Percentiles rank a stretch among this genome's conserved stretches.
phyloP scores from a whole-genome alignment of 2,888 invertebrate species.

The Melipona beecheii region DNA sequence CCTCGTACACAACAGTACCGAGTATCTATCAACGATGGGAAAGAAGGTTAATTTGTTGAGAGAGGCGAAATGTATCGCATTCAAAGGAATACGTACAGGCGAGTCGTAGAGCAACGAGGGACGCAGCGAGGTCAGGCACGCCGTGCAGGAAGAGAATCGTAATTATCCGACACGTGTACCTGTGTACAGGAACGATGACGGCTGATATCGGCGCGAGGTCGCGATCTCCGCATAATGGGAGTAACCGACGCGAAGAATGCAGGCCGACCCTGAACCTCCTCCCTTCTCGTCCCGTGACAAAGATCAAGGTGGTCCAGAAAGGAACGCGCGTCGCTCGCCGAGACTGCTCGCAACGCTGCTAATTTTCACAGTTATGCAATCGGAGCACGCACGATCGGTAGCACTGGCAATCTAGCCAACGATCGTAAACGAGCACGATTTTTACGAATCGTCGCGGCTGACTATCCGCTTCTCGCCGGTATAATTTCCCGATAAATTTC shows the following conservation, averaged over 20 bases:
- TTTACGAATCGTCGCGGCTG: neutral
- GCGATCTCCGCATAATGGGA: slow-evolving; percentile 70
- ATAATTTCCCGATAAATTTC: neutral
- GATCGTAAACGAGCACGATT: slow-evolving; percentile 5
- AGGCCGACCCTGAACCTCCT: slow-evolving; percentile 72
- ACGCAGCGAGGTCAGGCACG: slow-evolving; percentile 48
- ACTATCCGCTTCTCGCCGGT: neutral
- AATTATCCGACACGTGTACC: slow-evolving; percentile 62
- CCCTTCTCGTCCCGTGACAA: slow-evolving; percentile 60
- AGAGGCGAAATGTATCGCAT: neutral
- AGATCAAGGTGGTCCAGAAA: slow-evolving; percentile 73
- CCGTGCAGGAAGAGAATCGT: slow-evolving; percentile 61
- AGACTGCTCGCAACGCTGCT: slow-evolving; percentile 49
- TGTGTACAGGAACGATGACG: slow-evolving; percentile 58
- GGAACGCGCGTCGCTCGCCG: slow-evolving; percentile 45
- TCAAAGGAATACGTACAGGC: slow-evolving; percentile 5
- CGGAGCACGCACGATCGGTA: slow-evolving; percentile 19
- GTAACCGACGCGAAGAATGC: slow-evolving; percentile 73
- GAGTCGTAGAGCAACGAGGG: slow-evolving; percentile 3
- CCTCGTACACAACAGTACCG: no score
- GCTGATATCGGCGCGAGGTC: slow-evolving; percentile 67
- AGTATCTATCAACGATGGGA: neutral
- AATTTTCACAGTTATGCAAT: slow-evolving; percentile 71
- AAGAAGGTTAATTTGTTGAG: neutral
- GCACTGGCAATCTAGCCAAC: neutral